These are phyloP conservation scores for Anas acuta DNA, from an alignment of 2,797 vertebrate species.

Conservation along the genomic window DNA sequence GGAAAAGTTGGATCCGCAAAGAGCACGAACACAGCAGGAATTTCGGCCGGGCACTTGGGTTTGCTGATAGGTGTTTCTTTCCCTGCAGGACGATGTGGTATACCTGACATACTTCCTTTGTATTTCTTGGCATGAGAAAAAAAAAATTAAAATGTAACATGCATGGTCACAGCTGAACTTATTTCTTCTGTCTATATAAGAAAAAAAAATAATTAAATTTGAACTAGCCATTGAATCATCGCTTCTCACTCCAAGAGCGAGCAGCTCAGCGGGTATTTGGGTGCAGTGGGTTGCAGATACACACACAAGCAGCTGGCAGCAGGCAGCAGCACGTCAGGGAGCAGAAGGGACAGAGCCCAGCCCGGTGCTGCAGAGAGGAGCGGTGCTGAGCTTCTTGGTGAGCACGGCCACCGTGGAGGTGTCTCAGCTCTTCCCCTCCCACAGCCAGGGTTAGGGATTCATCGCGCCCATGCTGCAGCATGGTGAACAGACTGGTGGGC, in stretches of 20 bases:
- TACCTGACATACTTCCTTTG: slow-evolving; percentile 69
- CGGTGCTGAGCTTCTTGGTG: fast-evolving
- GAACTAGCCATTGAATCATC: background rate
- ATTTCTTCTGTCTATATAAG: slow-evolving; percentile 50
- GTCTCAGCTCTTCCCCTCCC: background rate
- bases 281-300: background rate
- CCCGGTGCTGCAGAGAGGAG: background rate
- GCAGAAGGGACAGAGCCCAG: background rate
- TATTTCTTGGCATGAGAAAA: slow-evolving; percentile 81
- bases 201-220: background rate
- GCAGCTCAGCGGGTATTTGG: background rate
- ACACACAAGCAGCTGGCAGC: background rate
- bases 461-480: fast-evolving
- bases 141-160: slow-evolving; percentile 81
- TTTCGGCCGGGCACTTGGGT: background rate
- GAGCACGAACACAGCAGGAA: background rate
- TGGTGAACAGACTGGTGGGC: too few relatives aligned
- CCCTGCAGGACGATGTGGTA: slow-evolving; percentile 44
- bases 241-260: background rate
- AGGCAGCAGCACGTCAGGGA: background rate
- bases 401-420: background rate
- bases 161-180: slow-evolving; percentile 33
- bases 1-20: background rate
- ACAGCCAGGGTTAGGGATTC: fast-evolving
- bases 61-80: slow-evolving; percentile 12